phyloP scores from a whole-genome alignment of 1,140 invertebrate genomes.

The Metopolophium dirhodum region DNA sequence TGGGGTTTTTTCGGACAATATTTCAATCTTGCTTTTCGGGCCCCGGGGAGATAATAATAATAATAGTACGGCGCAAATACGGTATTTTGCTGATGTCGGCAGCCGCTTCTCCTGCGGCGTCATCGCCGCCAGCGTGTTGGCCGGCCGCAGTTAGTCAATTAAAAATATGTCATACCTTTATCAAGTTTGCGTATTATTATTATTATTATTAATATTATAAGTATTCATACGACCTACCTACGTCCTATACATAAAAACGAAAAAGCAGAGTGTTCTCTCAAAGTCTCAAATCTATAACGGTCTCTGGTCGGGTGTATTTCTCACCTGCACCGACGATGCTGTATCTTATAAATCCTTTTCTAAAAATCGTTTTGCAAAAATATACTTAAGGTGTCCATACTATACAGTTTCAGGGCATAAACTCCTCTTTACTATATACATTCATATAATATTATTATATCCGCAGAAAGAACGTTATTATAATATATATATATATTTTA shows the following conservation, averaged over 20 bases:
- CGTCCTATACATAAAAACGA: not conserved
- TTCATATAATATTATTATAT: not conserved
- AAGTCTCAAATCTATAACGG: not conserved
- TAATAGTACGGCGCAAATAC: not conserved
- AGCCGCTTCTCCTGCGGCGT: not conserved
- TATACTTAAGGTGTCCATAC: not conserved
- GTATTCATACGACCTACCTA: too few species aligned
- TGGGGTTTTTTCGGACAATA: conserved; percentile 32
- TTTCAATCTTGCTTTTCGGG: conserved; percentile 36
- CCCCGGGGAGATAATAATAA: conserved; percentile 24
- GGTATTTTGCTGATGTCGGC: not conserved
- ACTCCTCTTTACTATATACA: not conserved
- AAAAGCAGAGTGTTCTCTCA: not conserved
- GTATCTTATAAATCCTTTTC: not conserved
- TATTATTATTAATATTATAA: conserved; percentile 5
- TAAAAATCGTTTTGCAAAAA: not conserved
- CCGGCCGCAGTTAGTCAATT: conserved; percentile 18
- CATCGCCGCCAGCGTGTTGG: not conserved
- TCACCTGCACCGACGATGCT: not conserved
- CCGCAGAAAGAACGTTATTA: too few species aligned
- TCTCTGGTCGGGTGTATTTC: not conserved
- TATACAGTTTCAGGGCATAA: not conserved
- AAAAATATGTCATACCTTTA: conserved; percentile 53
- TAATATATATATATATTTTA: not conserved
- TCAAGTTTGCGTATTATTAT: not conserved